Base-by-base conservation (phyloP, 2,113 vertebrate genomes). In the Telmatochromis sp. region DNA sequence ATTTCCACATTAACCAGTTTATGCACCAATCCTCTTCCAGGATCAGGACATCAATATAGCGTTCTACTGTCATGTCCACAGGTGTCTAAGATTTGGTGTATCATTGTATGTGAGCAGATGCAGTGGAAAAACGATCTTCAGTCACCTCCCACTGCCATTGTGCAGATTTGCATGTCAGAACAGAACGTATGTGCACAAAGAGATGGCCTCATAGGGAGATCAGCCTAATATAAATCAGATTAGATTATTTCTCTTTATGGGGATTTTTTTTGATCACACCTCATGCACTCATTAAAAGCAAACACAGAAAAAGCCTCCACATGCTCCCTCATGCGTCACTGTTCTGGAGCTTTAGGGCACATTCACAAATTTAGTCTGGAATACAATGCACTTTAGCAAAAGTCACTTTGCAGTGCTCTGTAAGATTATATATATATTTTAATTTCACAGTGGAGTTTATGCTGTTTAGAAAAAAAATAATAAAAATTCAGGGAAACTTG, bases 111-210 rank as follows among this genome's bases (percentile, higher is more conserved):
- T 0, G 14, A 75, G 68, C 8, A 17, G 40, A 10, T 45, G 40
- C 21, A 28, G 23, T 47, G 40, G 11, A 2, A 73, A 47, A 73
- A 10, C 0, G 0, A 0, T 45, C 65, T 73, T 73, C 37, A 26
- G 21, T 73, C 21, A 70, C 65, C 65, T 2, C 37, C 21, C n/a
- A 14, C n/a, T 9, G 3, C 12, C n/a, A 42, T 23, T 45, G n/a
- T 70, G n/a, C n/a, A 70, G 65, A 26, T 70, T 70, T 42, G 65
- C 37, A 23, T 26, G 37, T 70, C 21, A 42, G 37, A 26, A 42
- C 21, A 45, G 65, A 42, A 45, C 2, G 0, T 15, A 23, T 70
- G 37, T 45, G 65, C 37, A 23, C n/a, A 42, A 42, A 70, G 3
- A 45, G 21, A 70, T 42, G 65, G 7, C 37, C 65, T 70, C 37